Percentiles rank a stretch among this genome's conserved stretches.
phyloP scores from a whole-genome alignment of 2,113 vertebrate species.

The Leucoraja erinaceus region DNA sequence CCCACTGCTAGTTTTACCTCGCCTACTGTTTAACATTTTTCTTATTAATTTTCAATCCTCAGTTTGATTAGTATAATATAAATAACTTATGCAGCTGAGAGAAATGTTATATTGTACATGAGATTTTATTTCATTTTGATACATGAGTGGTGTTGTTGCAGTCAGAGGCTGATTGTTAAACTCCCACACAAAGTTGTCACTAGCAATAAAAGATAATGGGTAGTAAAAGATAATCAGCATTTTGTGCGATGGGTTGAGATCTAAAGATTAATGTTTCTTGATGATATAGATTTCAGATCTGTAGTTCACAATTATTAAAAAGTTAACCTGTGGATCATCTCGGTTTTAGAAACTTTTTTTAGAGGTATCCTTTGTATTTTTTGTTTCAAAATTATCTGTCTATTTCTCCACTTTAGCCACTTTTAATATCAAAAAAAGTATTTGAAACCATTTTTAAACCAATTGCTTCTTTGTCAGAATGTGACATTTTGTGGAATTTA shows the following conservation, averaged over 20 bases:
- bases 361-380: not conserved
- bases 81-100: not conserved
- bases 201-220: not conserved
- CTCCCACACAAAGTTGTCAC: not conserved
- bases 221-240: not conserved
- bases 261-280: not conserved
- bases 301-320: not conserved
- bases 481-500: not conserved
- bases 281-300: not conserved
- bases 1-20: not conserved
- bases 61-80: not conserved
- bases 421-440: not conserved
- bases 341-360: not conserved
- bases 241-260: too few species aligned
- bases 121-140: not conserved
- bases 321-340: not conserved
- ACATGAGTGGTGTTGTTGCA: not conserved
- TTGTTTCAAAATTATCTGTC: not conserved
- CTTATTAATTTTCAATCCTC: not conserved
- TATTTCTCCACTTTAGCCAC: not conserved
- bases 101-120: not conserved
- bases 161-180: conserved; percentile 13
- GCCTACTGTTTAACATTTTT: not conserved
- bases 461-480: too few species aligned
- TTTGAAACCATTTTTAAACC: not conserved